These are phyloP conservation scores for Panthera uncia DNA, from an alignment of 2,113 vertebrate species.

Conservation along the genomic window DNA sequence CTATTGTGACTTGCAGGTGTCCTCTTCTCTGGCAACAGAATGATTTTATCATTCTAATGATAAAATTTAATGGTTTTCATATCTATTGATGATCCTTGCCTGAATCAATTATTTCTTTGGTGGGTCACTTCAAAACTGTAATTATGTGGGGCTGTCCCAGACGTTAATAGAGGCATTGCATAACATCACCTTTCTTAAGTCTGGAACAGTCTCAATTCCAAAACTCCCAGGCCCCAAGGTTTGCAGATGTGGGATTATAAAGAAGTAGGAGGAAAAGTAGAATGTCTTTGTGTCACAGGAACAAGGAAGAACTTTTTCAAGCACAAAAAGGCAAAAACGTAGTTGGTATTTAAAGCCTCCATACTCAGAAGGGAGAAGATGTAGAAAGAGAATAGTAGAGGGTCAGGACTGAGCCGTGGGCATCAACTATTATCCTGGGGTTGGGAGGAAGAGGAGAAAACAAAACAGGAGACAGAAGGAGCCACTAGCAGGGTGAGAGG, in stretches of 20 bases:
- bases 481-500: background rate
- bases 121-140: background rate
- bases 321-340: background rate
- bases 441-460: background rate
- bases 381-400: background rate
- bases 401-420: background rate
- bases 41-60: background rate
- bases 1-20: background rate
- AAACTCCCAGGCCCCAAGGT: background rate
- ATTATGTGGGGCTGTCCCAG: background rate
- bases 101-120: background rate
- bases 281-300: background rate
- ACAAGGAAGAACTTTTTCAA: background rate
- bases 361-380: background rate
- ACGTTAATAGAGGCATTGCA: background rate
- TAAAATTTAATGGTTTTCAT: conserved; percentile 19
- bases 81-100: background rate
- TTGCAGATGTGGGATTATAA: background rate
- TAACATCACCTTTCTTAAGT: background rate
- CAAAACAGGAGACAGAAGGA: background rate
- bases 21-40: background rate
- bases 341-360: background rate
- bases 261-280: background rate
- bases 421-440: background rate
- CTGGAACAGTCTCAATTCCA: conserved; percentile 18